Percentiles rank a stretch among this genome's conserved stretches.
phyloP scores from a whole-genome alignment of 2,797 vertebrate species.

The Semotilus atromaculatus region DNA sequence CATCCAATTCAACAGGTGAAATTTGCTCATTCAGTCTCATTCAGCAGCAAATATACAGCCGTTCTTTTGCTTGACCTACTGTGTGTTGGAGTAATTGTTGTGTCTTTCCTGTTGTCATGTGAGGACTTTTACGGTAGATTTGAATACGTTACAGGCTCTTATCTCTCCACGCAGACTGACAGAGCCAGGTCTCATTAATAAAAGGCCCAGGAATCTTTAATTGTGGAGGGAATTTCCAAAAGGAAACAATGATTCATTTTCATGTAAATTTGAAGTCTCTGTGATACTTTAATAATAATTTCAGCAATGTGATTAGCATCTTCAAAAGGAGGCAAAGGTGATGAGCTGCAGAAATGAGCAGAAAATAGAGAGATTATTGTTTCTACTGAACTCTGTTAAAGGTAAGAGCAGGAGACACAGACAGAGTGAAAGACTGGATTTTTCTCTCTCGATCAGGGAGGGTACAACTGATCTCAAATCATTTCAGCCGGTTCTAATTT shows the following conservation, averaged over 20 bases:
- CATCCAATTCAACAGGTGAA: background rate
- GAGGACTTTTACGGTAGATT: constrained; percentile 43
- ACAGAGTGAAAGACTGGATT: no score
- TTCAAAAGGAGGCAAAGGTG: constrained; percentile 30
- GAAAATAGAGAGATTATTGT: constrained; percentile 46
- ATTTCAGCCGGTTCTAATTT: no score
- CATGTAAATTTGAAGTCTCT: constrained; percentile 54
- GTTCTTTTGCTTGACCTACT: constrained; percentile 7
- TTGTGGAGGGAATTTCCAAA: constrained; percentile 57
- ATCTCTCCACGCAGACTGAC: constrained; percentile 57
- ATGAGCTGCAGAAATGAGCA: constrained; percentile 31
- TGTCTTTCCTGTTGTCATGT: constrained; percentile 41
- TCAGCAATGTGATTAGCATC: constrained; percentile 58
- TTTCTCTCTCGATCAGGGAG: no score
- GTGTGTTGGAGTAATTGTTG: constrained; percentile 4
- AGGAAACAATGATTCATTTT: constrained; percentile 60
- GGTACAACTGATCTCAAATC: no score
- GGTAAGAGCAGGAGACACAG: constrained; percentile 41
- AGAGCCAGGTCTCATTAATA: constrained; percentile 58
- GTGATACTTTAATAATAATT: constrained; percentile 43
- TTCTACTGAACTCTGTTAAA: constrained; percentile 55
- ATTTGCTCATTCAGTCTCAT: background rate
- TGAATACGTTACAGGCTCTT: constrained; percentile 55
- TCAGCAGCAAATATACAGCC: background rate
- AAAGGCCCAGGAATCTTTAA: constrained; percentile 58